Evolutionary conservation across 1,140 invertebrate species (phyloP), one percentile per base, ranked within the genome.

Genomic region (Drosophila nannoptera): DNA sequence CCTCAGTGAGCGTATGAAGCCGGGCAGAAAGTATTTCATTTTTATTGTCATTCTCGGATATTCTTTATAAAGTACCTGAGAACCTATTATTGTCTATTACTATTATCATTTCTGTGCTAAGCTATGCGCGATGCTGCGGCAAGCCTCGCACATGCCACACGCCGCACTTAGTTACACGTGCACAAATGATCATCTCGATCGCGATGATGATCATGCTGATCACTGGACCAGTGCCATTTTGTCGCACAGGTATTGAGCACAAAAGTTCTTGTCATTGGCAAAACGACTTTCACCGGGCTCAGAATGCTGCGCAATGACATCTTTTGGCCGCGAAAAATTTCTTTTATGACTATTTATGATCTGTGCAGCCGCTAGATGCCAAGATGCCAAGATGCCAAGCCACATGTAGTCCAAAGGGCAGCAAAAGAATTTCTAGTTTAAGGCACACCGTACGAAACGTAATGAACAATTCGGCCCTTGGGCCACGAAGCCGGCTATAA

Each of bases 251-350:
- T 87, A 87, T 87, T 76, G 69, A 78, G 83, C 73, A 78, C 78
- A 87, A 66, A 87, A 74, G 58, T 86, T 82, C 77, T 87, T 75
- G 77, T 73, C 73, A 73, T 83, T 75, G 86, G 81, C 67, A 88
- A 80, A 86, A 88, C 87, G 67, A 87, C 87, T 88, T 88, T 88
- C 87, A 83, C 87, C 82, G 58, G 7, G 73, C 72, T 80, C 66
- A 86, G 73, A 88, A 83, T 75, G 73, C 50, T 55, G 46, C 43
- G 60, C 62, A 66, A 32, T 83, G 70, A 78, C 75, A 78, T 84
- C 61, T 87, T 87, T 83, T 67, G 49, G 55, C 59, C 74, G 69
- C 69, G 22, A 73, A 75, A 75, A 69, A 72, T 75, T 70, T 65
- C 59, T 82, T 78, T 84, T 66, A 70, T 70, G 54, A 45, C 48